Conservation (phyloP, 2,113 vertebrate species). For the Mesembrinibis cayennensis region DNA sequence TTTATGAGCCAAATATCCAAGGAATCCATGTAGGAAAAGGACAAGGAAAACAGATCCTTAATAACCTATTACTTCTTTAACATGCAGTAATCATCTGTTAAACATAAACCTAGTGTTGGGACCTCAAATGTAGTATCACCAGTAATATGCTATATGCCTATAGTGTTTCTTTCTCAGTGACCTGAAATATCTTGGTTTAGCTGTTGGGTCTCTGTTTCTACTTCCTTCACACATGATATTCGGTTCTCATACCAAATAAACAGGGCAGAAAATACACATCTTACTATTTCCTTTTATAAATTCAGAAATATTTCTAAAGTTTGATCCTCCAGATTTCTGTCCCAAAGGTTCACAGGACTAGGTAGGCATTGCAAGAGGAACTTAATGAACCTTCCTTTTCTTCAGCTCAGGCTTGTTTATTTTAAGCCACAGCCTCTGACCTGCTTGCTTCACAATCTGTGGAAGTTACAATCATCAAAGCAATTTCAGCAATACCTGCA, state of each 20-base stretch:
- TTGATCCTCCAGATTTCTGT: neutral
- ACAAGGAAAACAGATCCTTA: neutral
- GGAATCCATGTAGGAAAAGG: neutral
- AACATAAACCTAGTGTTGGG: neutral
- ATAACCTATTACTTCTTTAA: neutral
- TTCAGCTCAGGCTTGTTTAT: neutral
- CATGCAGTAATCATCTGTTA: neutral
- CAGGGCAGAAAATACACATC: neutral
- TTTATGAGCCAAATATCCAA: neutral
- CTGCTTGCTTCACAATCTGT: neutral
- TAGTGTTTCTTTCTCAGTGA: neutral
- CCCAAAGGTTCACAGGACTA: neutral
- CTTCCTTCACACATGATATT: neutral
- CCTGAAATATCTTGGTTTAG: neutral
- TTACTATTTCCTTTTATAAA: neutral
- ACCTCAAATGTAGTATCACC: neutral
- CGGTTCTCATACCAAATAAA: neutral
- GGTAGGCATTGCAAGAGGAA: neutral
- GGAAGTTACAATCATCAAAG: constrained; percentile 52
- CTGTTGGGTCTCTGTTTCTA: neutral
- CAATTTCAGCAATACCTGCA: constrained; percentile 2
- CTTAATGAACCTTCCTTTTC: neutral
- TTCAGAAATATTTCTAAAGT: neutral
- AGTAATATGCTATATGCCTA: neutral
- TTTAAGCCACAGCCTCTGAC: constrained; percentile 6